Conservation (phyloP, 2,888 invertebrate species). For the Drosophila formosana region DNA sequence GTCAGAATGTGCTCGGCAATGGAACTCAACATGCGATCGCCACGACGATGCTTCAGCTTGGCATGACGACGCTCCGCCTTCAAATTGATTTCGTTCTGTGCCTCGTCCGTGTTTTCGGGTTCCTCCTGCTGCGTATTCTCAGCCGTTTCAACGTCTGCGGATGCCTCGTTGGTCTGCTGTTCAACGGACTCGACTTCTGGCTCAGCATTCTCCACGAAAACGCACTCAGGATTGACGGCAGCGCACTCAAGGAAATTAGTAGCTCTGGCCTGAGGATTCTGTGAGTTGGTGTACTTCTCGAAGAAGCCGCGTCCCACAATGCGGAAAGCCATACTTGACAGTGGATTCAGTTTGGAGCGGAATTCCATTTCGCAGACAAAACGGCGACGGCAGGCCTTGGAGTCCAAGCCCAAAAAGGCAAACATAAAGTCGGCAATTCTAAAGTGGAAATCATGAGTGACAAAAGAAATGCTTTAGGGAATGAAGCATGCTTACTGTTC, state of each 20-base stretch:
- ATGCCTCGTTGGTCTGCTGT: conserved; percentile 5
- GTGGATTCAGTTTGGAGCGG: conserved; percentile 83
- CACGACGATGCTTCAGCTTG: conserved; percentile 48
- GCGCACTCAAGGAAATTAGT: conserved; percentile 82
- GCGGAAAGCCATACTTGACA: conserved; percentile 83
- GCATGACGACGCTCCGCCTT: conserved; percentile 59
- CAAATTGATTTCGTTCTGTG: conserved; percentile 65
- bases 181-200: conserved; percentile 14
- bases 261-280: conserved; percentile 74
- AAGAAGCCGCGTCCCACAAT: conserved; percentile 84
- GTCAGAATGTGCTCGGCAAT: conserved; percentile 69
- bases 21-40: conserved; percentile 58
- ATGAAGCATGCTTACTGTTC: conserved; percentile 69
- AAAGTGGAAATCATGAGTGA: background rate
- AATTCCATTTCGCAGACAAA: conserved; percentile 86
- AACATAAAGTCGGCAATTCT: conserved; percentile 84
- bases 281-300: conserved; percentile 80
- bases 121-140: conserved; percentile 17
- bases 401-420: conserved; percentile 83
- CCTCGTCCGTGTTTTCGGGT: conserved; percentile 31
- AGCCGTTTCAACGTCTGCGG: background rate
- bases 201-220: conserved; percentile 73
- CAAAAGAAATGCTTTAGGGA: too few relatives aligned
- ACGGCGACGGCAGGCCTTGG: conserved; percentile 85
- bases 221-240: conserved; percentile 81